A percentile compares a stretch with the other conserved stretches of the same genome.
phyloP scores from a whole-genome alignment of 2,113 vertebrate species.

The Ceuthmochares aereus region DNA sequence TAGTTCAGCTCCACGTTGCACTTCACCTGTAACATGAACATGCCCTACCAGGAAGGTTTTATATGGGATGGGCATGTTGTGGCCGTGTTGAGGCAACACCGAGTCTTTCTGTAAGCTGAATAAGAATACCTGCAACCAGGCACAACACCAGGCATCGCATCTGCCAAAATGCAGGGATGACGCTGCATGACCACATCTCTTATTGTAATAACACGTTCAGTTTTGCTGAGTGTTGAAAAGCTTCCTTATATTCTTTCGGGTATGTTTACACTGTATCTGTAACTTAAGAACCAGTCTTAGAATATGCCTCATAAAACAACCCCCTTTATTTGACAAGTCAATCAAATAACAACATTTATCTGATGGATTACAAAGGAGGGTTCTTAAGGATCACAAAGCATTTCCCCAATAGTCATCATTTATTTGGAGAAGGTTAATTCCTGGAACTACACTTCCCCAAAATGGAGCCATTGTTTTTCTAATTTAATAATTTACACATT shows the following conservation, averaged over 20 bases:
- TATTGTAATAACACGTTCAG: neutral
- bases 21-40: neutral
- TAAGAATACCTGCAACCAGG: neutral
- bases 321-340: neutral
- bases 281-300: neutral
- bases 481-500: neutral
- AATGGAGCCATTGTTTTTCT: neutral
- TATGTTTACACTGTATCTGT: neutral
- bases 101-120: accelerated
- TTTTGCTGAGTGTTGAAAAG: neutral
- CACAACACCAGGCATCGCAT: neutral
- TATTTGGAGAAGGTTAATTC: neutral
- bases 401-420: neutral
- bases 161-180: neutral
- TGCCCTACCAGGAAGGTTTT: neutral
- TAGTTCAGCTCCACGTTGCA: neutral
- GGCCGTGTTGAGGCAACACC: neutral
- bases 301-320: neutral
- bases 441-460: neutral
- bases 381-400: neutral
- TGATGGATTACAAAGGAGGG: neutral
- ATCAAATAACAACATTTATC: neutral
- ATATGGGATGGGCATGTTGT: neutral
- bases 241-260: neutral
- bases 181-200: neutral